Percentiles rank a stretch among this genome's conserved stretches.
phyloP scores from a whole-genome alignment of 2,797 vertebrate genomes.

The Rhinoraja longicauda region DNA sequence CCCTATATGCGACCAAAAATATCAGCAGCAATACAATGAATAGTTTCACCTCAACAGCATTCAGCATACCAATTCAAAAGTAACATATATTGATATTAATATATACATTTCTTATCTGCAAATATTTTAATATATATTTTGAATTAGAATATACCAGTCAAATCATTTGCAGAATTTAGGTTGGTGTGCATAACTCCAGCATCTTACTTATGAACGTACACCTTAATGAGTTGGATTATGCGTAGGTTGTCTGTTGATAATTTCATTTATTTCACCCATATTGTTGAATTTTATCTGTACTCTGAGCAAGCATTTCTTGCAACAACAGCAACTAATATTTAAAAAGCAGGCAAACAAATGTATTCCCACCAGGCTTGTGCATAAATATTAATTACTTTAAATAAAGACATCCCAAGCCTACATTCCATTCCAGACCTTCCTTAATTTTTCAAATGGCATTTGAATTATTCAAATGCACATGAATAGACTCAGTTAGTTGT shows the following conservation, averaged over 20 bases:
- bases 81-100: not conserved
- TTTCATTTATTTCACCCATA: not conserved
- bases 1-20: too few relatives aligned
- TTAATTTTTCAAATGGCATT: conserved; percentile 38
- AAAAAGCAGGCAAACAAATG: conserved; percentile 5
- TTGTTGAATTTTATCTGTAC: not conserved
- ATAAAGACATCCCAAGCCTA: conserved; percentile 14
- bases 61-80: too few relatives aligned
- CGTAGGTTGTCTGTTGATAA: not conserved
- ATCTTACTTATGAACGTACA: not conserved
- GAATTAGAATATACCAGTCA: not conserved
- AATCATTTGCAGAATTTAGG: not conserved
- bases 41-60: not conserved
- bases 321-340: not conserved
- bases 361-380: conserved; percentile 9
- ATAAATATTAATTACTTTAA: conserved; percentile 26
- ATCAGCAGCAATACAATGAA: not conserved
- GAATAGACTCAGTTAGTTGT: conserved; percentile 50
- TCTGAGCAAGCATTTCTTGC: not conserved
- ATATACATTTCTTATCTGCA: not conserved
- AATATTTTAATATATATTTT: not conserved
- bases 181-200: not conserved
- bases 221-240: not conserved
- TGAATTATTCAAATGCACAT: conserved; percentile 59
- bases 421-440: conserved; percentile 39